Conservation (phyloP, 2,888 invertebrate species). For the Sicus ferrugineus region DNA sequence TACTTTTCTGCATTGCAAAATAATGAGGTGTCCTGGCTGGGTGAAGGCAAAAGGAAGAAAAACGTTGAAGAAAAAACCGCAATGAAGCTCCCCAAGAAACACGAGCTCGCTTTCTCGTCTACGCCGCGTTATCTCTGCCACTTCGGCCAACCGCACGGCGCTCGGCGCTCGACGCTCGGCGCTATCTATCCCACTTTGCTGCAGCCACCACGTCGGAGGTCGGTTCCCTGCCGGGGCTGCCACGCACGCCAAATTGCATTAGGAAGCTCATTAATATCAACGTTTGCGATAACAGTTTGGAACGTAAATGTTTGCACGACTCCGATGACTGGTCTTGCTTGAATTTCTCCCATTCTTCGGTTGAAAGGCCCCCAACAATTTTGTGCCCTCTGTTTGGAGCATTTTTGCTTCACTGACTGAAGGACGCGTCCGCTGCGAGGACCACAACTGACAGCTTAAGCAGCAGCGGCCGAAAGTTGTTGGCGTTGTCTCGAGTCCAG, state of each 20-base stretch:
- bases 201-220: neutral
- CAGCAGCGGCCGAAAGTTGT: conserved; percentile 2
- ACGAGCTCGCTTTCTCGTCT: neutral
- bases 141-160: conserved; percentile 18
- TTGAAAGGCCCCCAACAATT: neutral
- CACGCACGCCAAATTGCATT: conserved; percentile 40
- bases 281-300: conserved; percentile 42
- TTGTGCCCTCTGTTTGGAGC: neutral
- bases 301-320: conserved; percentile 35
- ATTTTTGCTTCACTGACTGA: neutral
- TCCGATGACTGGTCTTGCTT: neutral
- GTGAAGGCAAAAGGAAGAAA: conserved; percentile 28
- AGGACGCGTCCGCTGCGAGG: neutral
- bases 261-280: conserved; percentile 44
- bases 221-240: conserved; percentile 17
- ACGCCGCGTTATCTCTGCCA: conserved; percentile 4
- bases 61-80: conserved; percentile 37
- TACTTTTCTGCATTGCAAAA: conserved; percentile 52
- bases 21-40: conserved; percentile 53
- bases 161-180: no score
- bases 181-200: neutral
- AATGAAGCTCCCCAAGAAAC: no score
- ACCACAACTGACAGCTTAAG: neutral
- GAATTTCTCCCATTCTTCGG: neutral
- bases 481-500: conserved; percentile 23